Evolutionary conservation across 2,888 invertebrate genomes (phyloP), one percentile per base, ranked within the genome.

Genomic region (Heteromurus nitidus): DNA sequence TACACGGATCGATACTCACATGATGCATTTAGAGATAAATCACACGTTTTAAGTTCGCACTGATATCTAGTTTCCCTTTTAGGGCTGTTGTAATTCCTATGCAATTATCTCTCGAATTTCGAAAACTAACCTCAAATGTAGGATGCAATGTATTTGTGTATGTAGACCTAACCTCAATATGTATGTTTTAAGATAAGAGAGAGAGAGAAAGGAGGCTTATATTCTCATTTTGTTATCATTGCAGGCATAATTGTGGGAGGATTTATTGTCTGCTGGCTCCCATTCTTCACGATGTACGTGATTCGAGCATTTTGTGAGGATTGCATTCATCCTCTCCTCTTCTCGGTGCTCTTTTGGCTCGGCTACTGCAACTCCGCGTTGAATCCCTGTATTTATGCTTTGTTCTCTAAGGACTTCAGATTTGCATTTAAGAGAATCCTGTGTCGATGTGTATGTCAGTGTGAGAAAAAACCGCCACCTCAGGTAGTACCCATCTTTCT

Each of bases 231-330:
- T 62, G 20, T 60, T 20, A n/a, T 75, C 30, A 13, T 55, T 68
- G 2, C 73, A 86, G 87, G 87, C 18, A 97, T 99, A 85, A 98
- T 99, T 85, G 98, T 99, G 2, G 98, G 98, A 0, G 95, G 97
- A 60, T 99, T 99, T 90, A 96, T 98, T 75, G 92, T 95, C 88
- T 99, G 98, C 90, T 99, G 98, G 98, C 92, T 97, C 76, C 98
- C 98, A 0, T 98, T 98, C 91, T 97, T 98, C 91, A 96, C 96
- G 60, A 95, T 97, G 91, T 98, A 98, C 89, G 92, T 97, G 64
- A 92, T 97, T 74, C 92, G 96, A 13, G 97, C 96, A 0, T 97
- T 96, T 89, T 96, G 95, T 89, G 93, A 92, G 55, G 92, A 94
- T 82, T 96, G 96, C 89, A 95, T 97, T 47, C 93, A 95, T 84